Evolutionary conservation across 2,797 vertebrate species (phyloP).

Genomic region (Eutrigla gurnardus): DNA sequence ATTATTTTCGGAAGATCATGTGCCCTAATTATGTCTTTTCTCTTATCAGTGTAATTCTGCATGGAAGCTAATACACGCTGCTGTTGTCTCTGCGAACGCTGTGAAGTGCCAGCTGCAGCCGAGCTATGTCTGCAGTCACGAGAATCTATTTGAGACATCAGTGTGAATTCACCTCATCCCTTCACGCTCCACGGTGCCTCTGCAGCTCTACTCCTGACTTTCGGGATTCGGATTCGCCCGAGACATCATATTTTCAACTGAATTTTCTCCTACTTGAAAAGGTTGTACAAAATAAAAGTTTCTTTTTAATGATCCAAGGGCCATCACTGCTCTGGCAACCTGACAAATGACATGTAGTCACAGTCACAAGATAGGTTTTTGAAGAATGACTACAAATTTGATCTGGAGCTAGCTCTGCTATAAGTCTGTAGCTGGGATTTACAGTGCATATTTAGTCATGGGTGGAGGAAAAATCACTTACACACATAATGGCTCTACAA

Average conservation of each 20-base stretch:
- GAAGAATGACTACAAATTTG: neutral
- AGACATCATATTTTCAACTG: neutral
- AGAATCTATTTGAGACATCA: conserved; percentile 60
- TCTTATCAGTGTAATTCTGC: neutral
- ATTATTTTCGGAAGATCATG: neutral
- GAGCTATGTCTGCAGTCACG: conserved; percentile 42
- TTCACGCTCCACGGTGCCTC: conserved; percentile 25
- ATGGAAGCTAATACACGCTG: neutral
- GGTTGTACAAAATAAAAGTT: neutral
- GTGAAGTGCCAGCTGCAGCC: conserved; percentile 38
- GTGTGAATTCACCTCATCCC: conserved; percentile 65
- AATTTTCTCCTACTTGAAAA: neutral
- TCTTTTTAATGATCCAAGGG: neutral
- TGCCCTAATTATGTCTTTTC: neutral
- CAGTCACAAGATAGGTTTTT: neutral
- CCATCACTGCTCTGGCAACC: neutral
- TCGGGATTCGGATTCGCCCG: neutral
- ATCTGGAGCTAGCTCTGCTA: neutral
- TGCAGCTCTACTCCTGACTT: conserved; percentile 12
- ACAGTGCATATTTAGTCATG: neutral
- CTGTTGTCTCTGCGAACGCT: conserved; percentile 43
- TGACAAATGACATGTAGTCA: too few relatives aligned
- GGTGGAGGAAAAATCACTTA: neutral
- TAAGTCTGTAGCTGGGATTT: neutral
- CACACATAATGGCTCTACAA: neutral